These are phyloP conservation scores for Erythrolamprus reginae DNA, from an alignment of 2,113 vertebrate species.

Conservation along the genomic window DNA sequence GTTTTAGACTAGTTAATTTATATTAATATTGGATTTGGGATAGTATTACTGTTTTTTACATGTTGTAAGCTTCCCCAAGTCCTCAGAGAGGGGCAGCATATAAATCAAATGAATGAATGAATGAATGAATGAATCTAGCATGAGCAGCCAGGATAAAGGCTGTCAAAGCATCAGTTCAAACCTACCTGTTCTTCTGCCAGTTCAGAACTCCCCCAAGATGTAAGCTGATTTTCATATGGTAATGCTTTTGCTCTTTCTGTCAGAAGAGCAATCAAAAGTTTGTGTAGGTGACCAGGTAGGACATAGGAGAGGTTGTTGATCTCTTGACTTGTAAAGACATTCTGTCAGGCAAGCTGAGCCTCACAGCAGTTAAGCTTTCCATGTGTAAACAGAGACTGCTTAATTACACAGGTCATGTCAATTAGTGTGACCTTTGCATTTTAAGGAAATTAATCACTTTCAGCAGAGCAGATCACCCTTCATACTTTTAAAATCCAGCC, in stretches of 20 bases:
- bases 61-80: too few species aligned
- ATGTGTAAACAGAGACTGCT: slow-evolving; percentile 77
- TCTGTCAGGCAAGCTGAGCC: slow-evolving; percentile 71
- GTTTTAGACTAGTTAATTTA: too few species aligned
- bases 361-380: slow-evolving; percentile 67
- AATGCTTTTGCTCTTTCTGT: slow-evolving; percentile 48
- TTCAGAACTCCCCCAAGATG: slow-evolving; percentile 32
- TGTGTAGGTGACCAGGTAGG: slow-evolving; percentile 64
- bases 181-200: slow-evolving; percentile 44
- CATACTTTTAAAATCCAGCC: slow-evolving; percentile 53
- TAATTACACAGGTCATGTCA: slow-evolving; percentile 82
- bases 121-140: slow-evolving; percentile 41
- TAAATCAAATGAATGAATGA: too few species aligned
- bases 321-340: slow-evolving; percentile 78
- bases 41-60: too few species aligned
- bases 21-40: too few species aligned
- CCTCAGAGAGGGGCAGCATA: too few species aligned
- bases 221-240: slow-evolving; percentile 65
- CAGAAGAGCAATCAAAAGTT: slow-evolving; percentile 66
- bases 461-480: slow-evolving; percentile 38
- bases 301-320: slow-evolving; percentile 74
- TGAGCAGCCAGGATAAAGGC: slow-evolving; percentile 36
- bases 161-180: slow-evolving; percentile 36
- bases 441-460: slow-evolving; percentile 80
- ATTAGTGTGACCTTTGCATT: slow-evolving; percentile 77